Evolutionary conservation across 1,140 invertebrate genomes (phyloP).

Genomic region (Zeugodacus cucurbitae): DNA sequence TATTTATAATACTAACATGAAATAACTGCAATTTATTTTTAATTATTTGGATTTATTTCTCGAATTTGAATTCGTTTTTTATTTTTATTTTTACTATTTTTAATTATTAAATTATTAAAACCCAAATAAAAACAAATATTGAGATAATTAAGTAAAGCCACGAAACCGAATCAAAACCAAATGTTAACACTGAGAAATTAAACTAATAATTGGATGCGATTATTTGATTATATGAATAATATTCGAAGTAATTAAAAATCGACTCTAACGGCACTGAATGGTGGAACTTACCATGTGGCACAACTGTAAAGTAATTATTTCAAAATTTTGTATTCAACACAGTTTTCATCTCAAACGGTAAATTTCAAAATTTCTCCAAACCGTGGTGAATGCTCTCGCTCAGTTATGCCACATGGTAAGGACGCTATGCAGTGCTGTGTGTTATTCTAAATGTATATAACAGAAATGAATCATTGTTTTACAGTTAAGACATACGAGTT

Average conservation of each 20-base stretch:
- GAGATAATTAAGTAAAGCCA: conserved; percentile 53
- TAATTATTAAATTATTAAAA: background rate
- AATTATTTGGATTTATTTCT: background rate
- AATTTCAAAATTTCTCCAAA: background rate
- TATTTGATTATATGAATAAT: conserved; percentile 48
- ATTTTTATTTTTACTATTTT: background rate
- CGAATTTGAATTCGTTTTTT: background rate
- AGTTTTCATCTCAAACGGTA: background rate
- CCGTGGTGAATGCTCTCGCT: background rate
- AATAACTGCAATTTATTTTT: no score
- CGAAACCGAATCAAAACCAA: conserved; percentile 62
- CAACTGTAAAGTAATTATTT: conserved; percentile 24
- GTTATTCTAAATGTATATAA: conserved; percentile 64
- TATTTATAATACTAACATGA: no score
- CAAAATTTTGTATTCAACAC: background rate
- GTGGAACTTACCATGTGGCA: conserved; percentile 54
- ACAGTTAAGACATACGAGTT: background rate
- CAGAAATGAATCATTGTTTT: conserved; percentile 44
- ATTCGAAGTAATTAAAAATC: conserved; percentile 41
- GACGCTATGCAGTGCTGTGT: conserved; percentile 55
- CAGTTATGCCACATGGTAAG: conserved; percentile 47
- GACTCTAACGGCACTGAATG: conserved; percentile 50
- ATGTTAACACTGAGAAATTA: conserved; percentile 51
- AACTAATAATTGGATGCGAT: conserved; percentile 51
- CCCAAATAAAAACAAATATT: conserved; percentile 39